Conservation (phyloP, 2,113 vertebrate genomes). For the Trichechus manatus region DNA sequence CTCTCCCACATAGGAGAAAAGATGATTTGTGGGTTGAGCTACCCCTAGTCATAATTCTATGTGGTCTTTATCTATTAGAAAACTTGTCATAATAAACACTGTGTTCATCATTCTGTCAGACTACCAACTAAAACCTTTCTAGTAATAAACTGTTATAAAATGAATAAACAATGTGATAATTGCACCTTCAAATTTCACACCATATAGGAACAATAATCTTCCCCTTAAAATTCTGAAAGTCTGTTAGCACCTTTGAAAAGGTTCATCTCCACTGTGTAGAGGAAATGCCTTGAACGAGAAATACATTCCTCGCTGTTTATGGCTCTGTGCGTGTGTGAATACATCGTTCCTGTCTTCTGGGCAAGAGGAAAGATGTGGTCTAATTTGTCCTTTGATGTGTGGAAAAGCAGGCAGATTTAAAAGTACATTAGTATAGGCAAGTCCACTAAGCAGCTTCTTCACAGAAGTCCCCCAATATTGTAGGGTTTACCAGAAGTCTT, state of each 20-base stretch:
- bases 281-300: constrained; percentile 66
- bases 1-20: neutral
- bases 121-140: constrained; percentile 41
- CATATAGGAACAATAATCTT: constrained; percentile 58
- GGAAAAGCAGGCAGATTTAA: constrained; percentile 42
- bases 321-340: constrained; percentile 56
- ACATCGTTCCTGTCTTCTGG: neutral
- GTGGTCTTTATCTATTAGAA: constrained; percentile 65
- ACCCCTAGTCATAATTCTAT: constrained; percentile 53
- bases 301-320: constrained; percentile 45
- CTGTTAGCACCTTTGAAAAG: constrained; percentile 85
- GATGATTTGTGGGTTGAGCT: constrained; percentile 51
- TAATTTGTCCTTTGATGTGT: constrained; percentile 54
- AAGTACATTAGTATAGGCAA: constrained; percentile 84
- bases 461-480: neutral
- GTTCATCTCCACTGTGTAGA: constrained; percentile 55
- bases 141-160: constrained; percentile 69
- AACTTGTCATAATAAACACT: constrained; percentile 71
- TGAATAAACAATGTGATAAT: constrained; percentile 71
- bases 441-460: constrained; percentile 60
- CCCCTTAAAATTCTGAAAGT: constrained; percentile 63
- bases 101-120: constrained; percentile 63
- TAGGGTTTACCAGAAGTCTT: constrained; percentile 46
- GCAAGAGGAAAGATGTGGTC: constrained; percentile 53
- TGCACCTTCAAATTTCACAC: constrained; percentile 77